These are phyloP conservation scores for Thryonomys swinderianus DNA, from an alignment of 2,113 vertebrate species.

Conservation along the genomic window DNA sequence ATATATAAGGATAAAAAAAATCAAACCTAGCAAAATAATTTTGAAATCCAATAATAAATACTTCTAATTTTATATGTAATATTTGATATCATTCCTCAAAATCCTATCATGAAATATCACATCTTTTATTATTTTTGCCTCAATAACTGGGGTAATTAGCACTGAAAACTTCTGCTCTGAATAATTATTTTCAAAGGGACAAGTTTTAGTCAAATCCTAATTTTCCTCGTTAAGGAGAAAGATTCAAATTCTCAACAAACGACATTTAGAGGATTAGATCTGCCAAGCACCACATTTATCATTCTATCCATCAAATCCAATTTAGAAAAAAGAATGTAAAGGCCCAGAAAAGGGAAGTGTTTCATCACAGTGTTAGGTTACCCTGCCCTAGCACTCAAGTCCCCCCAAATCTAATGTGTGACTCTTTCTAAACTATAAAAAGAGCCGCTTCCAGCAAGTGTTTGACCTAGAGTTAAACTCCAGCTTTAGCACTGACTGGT, in stretches of 20 bases:
- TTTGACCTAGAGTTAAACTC: background rate
- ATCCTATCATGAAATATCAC: background rate
- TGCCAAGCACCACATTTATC: background rate
- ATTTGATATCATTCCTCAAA: constrained; percentile 22
- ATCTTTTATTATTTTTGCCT: constrained; percentile 19
- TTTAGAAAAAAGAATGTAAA: background rate
- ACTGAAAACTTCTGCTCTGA: too few relatives aligned
- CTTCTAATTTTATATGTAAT: constrained; percentile 29
- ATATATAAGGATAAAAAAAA: background rate
- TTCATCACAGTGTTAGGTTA: background rate
- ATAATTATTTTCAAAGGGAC: background rate
- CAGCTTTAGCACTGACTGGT: background rate
- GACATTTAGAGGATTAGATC: background rate
- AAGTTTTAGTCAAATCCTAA: background rate
- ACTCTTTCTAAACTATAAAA: background rate
- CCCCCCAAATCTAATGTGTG: background rate
- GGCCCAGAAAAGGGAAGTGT: background rate
- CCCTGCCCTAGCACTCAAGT: background rate
- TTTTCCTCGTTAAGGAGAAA: constrained; percentile 39
- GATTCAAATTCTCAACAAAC: constrained; percentile 22
- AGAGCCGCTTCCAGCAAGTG: background rate
- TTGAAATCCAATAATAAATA: constrained; percentile 36
- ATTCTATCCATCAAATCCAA: background rate
- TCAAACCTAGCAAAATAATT: constrained; percentile 34
- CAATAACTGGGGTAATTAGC: constrained; percentile 19